Conservation (phyloP, 2,113 vertebrate species). For the Pluvianellus socialis region DNA sequence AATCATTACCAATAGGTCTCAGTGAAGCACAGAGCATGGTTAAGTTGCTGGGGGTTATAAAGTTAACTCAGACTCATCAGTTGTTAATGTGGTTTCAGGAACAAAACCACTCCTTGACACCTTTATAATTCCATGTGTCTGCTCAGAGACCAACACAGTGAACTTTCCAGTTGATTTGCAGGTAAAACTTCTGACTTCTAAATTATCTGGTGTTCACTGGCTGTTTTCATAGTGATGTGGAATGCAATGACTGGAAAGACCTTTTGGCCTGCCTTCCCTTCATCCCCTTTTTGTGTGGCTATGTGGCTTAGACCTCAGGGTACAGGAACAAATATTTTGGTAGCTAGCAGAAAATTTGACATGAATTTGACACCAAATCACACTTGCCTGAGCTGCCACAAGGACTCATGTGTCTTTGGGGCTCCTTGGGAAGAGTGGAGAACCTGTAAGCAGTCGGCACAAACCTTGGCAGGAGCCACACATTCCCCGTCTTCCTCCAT, state of each 20-base stretch:
- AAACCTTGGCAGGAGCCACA: not conserved
- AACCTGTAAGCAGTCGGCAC: not conserved
- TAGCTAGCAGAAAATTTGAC: not conserved
- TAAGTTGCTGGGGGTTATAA: not conserved
- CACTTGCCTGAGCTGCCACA: not conserved
- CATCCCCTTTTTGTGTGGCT: not conserved
- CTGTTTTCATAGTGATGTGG: not conserved
- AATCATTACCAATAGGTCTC: not conserved
- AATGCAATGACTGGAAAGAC: not conserved
- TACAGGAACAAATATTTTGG: not conserved
- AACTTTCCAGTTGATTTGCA: not conserved
- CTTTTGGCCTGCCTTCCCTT: not conserved
- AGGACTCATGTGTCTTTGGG: not conserved
- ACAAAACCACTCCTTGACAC: not conserved
- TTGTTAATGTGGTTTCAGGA: not conserved
- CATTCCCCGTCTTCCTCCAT: not conserved
- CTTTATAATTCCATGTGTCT: not conserved
- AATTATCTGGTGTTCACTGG: not conserved
- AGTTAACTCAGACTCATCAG: not conserved
- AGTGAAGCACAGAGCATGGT: not conserved
- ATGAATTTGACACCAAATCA: not conserved
- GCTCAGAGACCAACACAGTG: not conserved
- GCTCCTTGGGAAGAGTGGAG: not conserved
- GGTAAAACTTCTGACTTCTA: not conserved
- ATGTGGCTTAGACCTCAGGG: not conserved